These are phyloP conservation scores for Pelvicachromis taeniatus DNA, from an alignment of 2,113 vertebrate species.

Conservation along the genomic window DNA sequence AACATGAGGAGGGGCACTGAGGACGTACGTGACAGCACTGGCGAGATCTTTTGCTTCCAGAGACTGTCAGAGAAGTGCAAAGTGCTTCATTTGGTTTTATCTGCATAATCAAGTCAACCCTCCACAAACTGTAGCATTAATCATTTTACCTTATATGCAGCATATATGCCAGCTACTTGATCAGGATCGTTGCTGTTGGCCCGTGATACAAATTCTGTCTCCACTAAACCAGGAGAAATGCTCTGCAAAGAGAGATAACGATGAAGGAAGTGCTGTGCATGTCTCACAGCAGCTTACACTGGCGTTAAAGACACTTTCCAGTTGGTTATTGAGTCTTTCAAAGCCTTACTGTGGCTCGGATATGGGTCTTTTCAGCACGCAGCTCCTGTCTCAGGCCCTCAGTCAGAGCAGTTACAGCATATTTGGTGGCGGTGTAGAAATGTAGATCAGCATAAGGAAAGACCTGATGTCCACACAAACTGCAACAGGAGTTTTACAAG, in stretches of 20 bases:
- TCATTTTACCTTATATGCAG: conserved; percentile 9
- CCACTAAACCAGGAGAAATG: conserved; percentile 40
- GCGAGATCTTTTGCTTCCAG: neutral
- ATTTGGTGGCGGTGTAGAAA: neutral
- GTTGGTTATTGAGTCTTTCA: neutral
- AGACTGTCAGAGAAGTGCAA: neutral
- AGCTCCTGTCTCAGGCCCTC: conserved; percentile 48
- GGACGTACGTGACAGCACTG: neutral
- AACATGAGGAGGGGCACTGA: neutral
- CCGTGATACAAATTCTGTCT: conserved; percentile 19
- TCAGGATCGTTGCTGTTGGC: neutral
- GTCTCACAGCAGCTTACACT: neutral
- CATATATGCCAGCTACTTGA: neutral
- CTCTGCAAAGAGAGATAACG: neutral
- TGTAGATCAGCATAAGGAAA: neutral
- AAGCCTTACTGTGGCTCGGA: neutral
- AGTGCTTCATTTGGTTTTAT: neutral
- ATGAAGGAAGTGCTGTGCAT: neutral
- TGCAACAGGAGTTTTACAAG: neutral
- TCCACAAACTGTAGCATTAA: neutral
- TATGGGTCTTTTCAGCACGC: neutral
- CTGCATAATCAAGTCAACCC: neutral
- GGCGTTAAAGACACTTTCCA: neutral
- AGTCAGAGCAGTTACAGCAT: conserved; percentile 39
- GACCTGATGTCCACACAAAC: neutral